phyloP scores from a whole-genome alignment of 2,888 invertebrate genomes.

The Notodromas monacha region DNA sequence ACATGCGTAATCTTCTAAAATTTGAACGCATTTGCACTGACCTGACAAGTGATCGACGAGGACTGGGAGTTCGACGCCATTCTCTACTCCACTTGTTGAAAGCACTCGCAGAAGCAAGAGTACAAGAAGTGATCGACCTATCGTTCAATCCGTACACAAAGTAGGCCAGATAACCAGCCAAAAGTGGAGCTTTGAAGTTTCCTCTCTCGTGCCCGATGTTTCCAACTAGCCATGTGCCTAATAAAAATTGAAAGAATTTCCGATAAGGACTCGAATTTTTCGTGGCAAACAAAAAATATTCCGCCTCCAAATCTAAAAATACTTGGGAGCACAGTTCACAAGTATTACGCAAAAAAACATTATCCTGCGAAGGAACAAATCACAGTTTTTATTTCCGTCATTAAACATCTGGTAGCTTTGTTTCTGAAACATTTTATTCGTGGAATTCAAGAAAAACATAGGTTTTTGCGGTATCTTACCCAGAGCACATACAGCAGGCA shows the following conservation, averaged over 20 bases:
- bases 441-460: too few species aligned
- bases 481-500: conserved; percentile 30
- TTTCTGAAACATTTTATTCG: too few species aligned
- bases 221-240: conserved; percentile 64
- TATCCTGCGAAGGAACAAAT: too few species aligned
- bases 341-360: too few species aligned
- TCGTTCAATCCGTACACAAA: conserved; percentile 27
- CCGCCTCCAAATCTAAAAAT: too few species aligned
- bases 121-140: conserved; percentile 14
- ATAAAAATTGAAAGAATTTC: too few species aligned
- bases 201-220: conserved; percentile 59
- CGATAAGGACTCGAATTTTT: too few species aligned
- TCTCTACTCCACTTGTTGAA: conserved; percentile 43
- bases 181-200: conserved; percentile 29
- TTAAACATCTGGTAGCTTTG: too few species aligned
- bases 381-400: too few species aligned
- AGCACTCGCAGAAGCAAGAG: conserved; percentile 23
- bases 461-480: neutral
- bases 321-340: too few species aligned
- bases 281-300: too few species aligned
- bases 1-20: neutral
- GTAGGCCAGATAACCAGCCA: conserved; percentile 34
- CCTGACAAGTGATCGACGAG: conserved; percentile 15
- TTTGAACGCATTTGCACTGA: conserved; percentile 10
- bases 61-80: conserved; percentile 33